Evolutionary conservation across 1,140 invertebrate species (phyloP).

Genomic region (Watersipora subatra): DNA sequence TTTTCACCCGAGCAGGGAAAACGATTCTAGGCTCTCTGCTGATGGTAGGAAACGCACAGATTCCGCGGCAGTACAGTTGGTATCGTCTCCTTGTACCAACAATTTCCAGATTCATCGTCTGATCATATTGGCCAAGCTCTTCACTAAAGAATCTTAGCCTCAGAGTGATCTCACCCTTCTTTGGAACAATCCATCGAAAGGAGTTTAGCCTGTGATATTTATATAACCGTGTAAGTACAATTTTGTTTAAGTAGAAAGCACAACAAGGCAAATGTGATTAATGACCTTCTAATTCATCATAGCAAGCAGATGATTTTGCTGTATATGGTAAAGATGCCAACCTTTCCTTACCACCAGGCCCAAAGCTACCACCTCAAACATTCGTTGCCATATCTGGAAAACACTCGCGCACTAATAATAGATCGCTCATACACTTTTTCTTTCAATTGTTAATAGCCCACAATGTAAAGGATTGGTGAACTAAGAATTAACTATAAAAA

Average conservation of each 20-base stretch:
- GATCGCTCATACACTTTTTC: no score
- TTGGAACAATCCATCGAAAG: slow-evolving; percentile 36
- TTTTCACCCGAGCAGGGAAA: slow-evolving; percentile 34
- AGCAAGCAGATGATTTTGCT: neutral
- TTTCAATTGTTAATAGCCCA: no score
- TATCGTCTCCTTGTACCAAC: slow-evolving; percentile 34
- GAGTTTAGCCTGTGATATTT: slow-evolving; percentile 22
- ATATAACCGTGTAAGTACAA: no score
- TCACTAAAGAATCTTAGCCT: slow-evolving; percentile 34
- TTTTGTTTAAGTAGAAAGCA: slow-evolving; percentile 7
- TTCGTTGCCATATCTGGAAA: no score
- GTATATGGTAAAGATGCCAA: no score
- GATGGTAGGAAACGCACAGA: slow-evolving; percentile 40
- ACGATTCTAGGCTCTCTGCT: slow-evolving; percentile 40
- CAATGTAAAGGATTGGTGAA: no score
- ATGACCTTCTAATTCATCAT: neutral
- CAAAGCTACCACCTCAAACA: no score
- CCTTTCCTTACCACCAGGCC: no score
- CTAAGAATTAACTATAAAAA: no score
- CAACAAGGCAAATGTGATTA: no score
- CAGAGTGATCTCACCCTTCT: slow-evolving; percentile 26
- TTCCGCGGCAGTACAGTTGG: slow-evolving; percentile 38
- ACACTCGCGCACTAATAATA: no score
- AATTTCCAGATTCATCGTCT: slow-evolving; percentile 41
- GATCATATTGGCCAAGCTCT: slow-evolving; percentile 40